These are phyloP conservation scores for Nomada fabriciana DNA, from an alignment of 2,888 invertebrate species.

Conservation along the genomic window DNA sequence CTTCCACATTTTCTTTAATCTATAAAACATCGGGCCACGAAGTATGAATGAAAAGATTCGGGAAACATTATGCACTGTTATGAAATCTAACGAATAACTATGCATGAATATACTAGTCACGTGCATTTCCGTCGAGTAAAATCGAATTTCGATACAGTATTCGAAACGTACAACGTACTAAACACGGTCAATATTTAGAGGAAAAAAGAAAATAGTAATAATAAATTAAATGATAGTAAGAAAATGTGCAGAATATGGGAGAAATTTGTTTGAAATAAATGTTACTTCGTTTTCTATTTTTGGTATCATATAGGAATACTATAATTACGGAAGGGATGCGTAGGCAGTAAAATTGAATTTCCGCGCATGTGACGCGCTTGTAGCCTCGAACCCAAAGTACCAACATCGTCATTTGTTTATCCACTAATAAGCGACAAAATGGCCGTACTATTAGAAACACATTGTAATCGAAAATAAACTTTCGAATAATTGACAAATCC, in stretches of 20 bases:
- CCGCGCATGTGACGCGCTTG: constrained; percentile 68
- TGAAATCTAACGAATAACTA: neutral
- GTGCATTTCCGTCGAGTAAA: neutral
- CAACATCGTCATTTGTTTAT: constrained; percentile 80
- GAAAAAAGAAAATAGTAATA: neutral
- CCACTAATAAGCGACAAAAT: constrained; percentile 80
- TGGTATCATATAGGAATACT: constrained; percentile 58
- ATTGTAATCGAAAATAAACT: constrained; percentile 62
- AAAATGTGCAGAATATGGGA: neutral
- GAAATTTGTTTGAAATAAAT: constrained; percentile 27
- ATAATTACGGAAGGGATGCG: constrained; percentile 51
- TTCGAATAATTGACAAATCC: constrained; percentile 28
- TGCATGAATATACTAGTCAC: neutral
- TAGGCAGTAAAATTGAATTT: constrained; percentile 68
- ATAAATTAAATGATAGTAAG: neutral
- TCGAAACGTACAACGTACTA: neutral
- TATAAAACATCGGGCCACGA: neutral
- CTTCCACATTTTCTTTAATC: neutral
- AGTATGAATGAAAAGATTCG: neutral
- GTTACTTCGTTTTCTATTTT: constrained; percentile 61
- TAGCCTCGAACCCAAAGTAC: constrained; percentile 75
- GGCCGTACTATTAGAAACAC: constrained; percentile 69
- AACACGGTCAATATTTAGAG: neutral
- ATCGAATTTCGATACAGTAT: neutral
- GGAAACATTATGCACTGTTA: neutral